phyloP scores from a whole-genome alignment of 2,888 invertebrate species.

The Cephus pygmeus region DNA sequence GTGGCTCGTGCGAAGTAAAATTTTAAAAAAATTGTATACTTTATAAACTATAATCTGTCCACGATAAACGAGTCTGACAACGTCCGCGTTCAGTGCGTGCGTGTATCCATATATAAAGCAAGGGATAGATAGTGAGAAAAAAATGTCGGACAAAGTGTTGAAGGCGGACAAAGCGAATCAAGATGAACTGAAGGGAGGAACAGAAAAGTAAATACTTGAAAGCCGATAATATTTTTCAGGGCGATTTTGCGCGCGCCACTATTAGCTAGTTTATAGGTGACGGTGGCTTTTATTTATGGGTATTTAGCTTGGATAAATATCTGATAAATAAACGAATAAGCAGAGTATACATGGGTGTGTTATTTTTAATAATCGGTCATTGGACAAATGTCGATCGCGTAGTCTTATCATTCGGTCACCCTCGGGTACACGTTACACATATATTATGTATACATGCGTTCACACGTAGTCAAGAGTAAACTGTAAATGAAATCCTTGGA shows the following conservation, averaged over 20 bases:
- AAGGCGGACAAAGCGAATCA: background rate
- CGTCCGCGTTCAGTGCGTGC: too few species aligned
- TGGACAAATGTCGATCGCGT: background rate
- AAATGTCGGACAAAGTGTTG: background rate
- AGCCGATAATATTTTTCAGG: background rate
- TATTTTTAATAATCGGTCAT: slow-evolving; percentile 20
- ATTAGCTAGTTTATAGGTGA: slow-evolving; percentile 48
- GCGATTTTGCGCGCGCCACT: slow-evolving; percentile 13
- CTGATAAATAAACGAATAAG: slow-evolving; percentile 20
- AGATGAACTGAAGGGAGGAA: background rate
- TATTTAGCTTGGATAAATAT: slow-evolving; percentile 44
- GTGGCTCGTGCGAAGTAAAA: background rate
- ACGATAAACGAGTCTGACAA: background rate
- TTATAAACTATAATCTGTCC: background rate
- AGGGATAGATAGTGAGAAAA: background rate
- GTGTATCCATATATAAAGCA: background rate
- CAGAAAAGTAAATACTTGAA: background rate
- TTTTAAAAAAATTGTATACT: background rate
- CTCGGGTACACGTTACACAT: background rate
- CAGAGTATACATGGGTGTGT: slow-evolving; percentile 7
- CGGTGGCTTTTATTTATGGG: slow-evolving; percentile 49
- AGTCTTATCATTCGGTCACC: background rate
- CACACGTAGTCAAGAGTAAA: background rate
- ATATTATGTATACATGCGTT: background rate
- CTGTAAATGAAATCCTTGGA: background rate